Evolutionary conservation across 2,797 vertebrate species (phyloP).

Genomic region (Oophaga sylvatica): DNA sequence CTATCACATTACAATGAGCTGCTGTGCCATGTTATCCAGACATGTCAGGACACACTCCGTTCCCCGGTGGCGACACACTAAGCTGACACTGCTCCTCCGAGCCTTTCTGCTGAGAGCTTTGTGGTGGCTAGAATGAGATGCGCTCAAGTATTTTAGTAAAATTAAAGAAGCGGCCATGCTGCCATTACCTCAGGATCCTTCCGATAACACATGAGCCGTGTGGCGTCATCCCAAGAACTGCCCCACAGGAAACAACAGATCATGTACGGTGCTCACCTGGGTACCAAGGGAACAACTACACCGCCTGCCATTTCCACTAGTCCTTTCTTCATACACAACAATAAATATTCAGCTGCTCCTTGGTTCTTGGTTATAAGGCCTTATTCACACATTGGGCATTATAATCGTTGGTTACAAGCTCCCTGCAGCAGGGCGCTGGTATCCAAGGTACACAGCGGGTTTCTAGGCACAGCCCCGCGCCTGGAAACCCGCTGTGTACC

Average conservation of each 20-base stretch:
- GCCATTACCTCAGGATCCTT: conserved; percentile 43
- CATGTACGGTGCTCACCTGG: not conserved
- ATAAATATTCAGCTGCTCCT: not conserved
- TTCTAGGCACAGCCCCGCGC: too few relatives aligned
- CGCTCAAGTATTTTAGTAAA: conserved; percentile 54
- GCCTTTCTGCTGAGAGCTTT: conserved; percentile 44
- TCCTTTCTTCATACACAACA: not conserved
- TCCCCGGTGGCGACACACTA: conserved; percentile 58
- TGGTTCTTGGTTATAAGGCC: too few relatives aligned
- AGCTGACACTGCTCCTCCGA: conserved; percentile 57
- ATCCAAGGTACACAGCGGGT: too few relatives aligned
- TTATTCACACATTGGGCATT: too few relatives aligned
- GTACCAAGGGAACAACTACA: not conserved
- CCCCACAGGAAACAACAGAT: not conserved
- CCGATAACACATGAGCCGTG: conserved; percentile 42
- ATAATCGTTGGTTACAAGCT: too few relatives aligned
- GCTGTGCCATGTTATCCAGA: conserved; percentile 59
- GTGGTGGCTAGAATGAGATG: conserved; percentile 53
- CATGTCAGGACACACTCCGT: conserved; percentile 59
- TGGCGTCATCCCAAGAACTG: conserved; percentile 34
- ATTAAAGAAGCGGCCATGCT: conserved; percentile 53
- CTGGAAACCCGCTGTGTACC: too few relatives aligned
- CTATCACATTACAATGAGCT: conserved; percentile 61
- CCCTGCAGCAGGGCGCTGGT: too few relatives aligned
- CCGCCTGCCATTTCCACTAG: not conserved